Percentiles rank a stretch among this genome's conserved stretches.
These are phyloP conservation scores for Sepiola atlantica DNA, from an alignment of 2,888 invertebrate genomes.

Conservation along the genomic window DNA sequence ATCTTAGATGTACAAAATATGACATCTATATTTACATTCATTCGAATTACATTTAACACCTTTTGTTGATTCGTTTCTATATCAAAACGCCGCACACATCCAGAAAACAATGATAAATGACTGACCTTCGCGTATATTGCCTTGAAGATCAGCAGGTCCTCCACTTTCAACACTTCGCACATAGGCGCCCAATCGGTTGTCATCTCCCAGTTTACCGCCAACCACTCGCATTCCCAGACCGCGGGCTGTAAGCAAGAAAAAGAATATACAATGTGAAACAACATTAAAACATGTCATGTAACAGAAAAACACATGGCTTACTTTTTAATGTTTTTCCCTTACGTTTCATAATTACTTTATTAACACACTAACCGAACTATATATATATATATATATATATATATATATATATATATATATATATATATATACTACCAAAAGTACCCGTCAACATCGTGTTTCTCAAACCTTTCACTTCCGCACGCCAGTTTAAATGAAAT, in stretches of 20 bases:
- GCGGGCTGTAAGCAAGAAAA: conserved; percentile 77
- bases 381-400: background rate
- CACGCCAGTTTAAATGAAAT: no score
- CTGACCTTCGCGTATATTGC: conserved; percentile 88
- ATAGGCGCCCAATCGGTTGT: conserved; percentile 90
- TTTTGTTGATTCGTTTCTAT: background rate
- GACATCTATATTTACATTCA: background rate
- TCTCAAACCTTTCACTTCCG: no score
- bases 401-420: conserved; percentile 15
- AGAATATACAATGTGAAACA: background rate
- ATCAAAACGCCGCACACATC: no score
- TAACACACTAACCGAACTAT: background rate
- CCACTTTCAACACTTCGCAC: conserved; percentile 86
- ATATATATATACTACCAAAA: conserved; percentile 24
- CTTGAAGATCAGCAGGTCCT: conserved; percentile 89
- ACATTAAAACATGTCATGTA: background rate
- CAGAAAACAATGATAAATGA: background rate
- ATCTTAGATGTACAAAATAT: no score
- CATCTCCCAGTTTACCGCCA: conserved; percentile 90
- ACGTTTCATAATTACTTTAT: no score
- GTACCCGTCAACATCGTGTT: no score
- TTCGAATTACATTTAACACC: background rate
- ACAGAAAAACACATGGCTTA: background rate
- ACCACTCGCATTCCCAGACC: conserved; percentile 96
- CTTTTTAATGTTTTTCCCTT: no score